Evolutionary conservation across 2,797 vertebrate species (phyloP).

Genomic region (Eurystomus glaucurus): DNA sequence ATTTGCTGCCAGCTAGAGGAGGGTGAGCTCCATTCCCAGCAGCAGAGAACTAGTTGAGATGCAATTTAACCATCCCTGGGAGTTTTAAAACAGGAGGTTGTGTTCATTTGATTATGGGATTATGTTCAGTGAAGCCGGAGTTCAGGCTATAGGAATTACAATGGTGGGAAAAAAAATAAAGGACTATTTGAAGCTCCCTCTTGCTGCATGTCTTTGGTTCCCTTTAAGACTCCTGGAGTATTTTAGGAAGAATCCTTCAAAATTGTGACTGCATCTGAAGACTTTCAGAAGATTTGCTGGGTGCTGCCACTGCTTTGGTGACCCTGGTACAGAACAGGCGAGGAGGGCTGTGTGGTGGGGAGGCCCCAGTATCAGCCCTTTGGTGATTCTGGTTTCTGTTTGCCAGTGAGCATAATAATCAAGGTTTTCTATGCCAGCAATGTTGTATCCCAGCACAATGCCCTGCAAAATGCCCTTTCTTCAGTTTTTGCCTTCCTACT

Average conservation of each 20-base stretch:
- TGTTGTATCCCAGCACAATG: background rate
- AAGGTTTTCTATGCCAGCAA: fast-evolving
- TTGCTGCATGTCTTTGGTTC: fast-evolving
- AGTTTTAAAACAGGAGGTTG: background rate
- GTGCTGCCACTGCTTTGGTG: background rate
- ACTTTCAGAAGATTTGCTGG: background rate
- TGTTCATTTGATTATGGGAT: background rate
- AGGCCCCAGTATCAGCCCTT: background rate
- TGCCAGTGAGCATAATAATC: background rate
- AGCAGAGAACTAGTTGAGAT: background rate
- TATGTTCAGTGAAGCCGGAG: background rate
- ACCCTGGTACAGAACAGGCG: background rate
- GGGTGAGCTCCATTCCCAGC: background rate
- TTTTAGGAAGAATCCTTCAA: background rate
- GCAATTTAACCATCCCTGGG: background rate
- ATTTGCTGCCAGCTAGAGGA: background rate
- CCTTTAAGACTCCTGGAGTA: background rate
- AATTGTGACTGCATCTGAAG: background rate
- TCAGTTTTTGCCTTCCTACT: background rate
- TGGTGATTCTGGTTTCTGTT: background rate
- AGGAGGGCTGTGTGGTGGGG: background rate
- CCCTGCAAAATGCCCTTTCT: background rate
- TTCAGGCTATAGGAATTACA: fast-evolving
- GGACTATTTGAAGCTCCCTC: no score
- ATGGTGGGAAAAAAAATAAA: fast-evolving